phyloP scores from a whole-genome alignment of 1,140 invertebrate genomes.

The Myzus persicae region DNA sequence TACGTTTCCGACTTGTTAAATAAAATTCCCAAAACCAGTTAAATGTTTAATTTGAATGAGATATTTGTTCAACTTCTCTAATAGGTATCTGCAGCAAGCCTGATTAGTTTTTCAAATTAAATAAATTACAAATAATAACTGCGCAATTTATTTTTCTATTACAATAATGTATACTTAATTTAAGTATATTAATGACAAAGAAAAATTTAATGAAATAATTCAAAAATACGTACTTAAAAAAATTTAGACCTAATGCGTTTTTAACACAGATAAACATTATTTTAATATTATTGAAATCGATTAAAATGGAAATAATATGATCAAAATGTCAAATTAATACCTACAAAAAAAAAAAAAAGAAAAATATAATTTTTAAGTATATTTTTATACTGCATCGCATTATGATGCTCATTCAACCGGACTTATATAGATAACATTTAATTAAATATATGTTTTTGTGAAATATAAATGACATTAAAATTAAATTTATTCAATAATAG shows the following conservation, averaged over 20 bases:
- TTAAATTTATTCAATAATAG: not conserved
- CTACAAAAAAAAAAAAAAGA: not conserved
- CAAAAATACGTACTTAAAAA: not conserved
- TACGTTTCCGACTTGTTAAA: too few species aligned
- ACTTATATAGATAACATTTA: not conserved
- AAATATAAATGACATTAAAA: constrained; percentile 2
- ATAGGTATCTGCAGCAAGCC: too few species aligned
- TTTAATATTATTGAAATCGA: not conserved
- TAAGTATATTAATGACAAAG: too few species aligned
- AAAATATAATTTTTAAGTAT: not conserved
- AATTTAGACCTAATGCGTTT: not conserved
- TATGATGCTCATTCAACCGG: not conserved
- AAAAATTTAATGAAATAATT: not conserved
- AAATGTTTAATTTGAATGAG: too few species aligned
- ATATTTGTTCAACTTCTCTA: too few species aligned
- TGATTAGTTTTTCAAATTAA: too few species aligned
- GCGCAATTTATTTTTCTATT: too few species aligned
- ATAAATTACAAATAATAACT: too few species aligned
- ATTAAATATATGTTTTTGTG: not conserved
- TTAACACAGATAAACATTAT: not conserved
- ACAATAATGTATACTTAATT: too few species aligned
- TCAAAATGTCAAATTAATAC: not conserved
- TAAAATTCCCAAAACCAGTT: too few species aligned
- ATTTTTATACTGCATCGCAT: not conserved
- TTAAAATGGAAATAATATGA: not conserved